phyloP scores from a whole-genome alignment of 1,140 invertebrate species.

The Caenorhabditis briggsae region DNA sequence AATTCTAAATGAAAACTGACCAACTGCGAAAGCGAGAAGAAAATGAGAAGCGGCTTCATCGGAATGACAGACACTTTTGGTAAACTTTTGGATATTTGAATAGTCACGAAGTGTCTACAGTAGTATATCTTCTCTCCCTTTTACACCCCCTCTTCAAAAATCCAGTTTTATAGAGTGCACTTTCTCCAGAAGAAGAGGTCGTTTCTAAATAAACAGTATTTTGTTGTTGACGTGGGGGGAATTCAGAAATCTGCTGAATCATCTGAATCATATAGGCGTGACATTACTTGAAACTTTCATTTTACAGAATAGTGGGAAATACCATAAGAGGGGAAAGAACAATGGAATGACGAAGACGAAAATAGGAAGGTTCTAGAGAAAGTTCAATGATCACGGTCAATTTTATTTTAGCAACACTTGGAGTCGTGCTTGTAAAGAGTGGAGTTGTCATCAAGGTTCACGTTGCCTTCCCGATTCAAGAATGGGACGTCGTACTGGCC shows the following conservation, averaged over 20 bases:
- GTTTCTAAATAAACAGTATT: constrained; percentile 30
- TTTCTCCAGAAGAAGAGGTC: constrained; percentile 45
- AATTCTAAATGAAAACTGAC: not conserved
- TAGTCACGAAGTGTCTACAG: constrained; percentile 52
- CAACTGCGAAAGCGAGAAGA: not conserved
- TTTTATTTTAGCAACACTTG: not conserved
- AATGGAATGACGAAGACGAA: not conserved
- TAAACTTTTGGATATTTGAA: constrained; percentile 41
- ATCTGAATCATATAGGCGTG: not conserved
- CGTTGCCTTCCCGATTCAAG: constrained; percentile 63
- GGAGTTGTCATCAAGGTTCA: constrained; percentile 58
- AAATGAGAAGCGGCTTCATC: constrained; percentile 15
- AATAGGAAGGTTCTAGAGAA: not conserved
- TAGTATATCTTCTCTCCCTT: not conserved
- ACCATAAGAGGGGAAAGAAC: not conserved
- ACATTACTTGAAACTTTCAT: constrained; percentile 29
- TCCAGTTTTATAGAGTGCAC: constrained; percentile 52
- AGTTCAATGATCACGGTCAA: constrained; percentile 34
- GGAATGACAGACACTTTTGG: constrained; percentile 50
- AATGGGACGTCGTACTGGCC: constrained; percentile 68
- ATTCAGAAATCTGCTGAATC: constrained; percentile 34
- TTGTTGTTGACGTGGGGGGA: constrained; percentile 27
- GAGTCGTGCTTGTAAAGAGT: constrained; percentile 40
- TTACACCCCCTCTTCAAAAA: constrained; percentile 43
- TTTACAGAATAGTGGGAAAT: no score